Evolutionary conservation across 1,140 invertebrate genomes (phyloP).

Genomic region (honey bee (Apis mellifera)): DNA sequence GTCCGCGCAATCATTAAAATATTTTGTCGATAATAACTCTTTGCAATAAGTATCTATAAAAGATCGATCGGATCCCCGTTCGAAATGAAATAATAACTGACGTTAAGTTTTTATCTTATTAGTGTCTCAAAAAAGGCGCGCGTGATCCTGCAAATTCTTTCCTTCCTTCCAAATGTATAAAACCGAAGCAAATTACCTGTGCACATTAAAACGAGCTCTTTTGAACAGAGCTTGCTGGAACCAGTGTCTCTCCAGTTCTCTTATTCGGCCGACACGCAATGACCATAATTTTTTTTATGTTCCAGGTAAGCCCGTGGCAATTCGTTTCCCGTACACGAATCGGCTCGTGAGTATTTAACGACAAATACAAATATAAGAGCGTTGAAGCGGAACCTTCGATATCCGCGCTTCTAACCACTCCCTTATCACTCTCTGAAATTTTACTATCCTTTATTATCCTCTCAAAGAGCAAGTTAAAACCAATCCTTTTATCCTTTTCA

Average conservation of each 20-base stretch:
- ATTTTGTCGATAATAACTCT: no score
- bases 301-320: conserved; percentile 56
- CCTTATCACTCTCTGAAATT: no score
- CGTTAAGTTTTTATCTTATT: no score
- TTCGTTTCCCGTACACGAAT: conserved; percentile 14
- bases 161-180: not conserved
- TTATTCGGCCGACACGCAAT: conserved; percentile 5
- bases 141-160: not conserved
- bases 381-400: not conserved
- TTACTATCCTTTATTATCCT: not conserved
- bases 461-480: no score
- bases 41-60: no score
- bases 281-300: conserved; percentile 45
- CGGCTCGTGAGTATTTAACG: conserved; percentile 31
- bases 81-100: no score
- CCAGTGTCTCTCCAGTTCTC: not conserved
- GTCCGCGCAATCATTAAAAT: no score
- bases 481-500: no score
- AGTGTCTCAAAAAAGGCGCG: no score
- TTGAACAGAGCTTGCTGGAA: not conserved
- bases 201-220: not conserved
- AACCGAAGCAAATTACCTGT: no score
- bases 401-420: not conserved
- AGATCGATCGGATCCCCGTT: no score
- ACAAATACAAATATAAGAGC: conserved; percentile 31